Evolutionary conservation across 2,797 vertebrate genomes (phyloP), one percentile per base, ranked within the genome.

Genomic region (Gymnothorax javanicus): DNA sequence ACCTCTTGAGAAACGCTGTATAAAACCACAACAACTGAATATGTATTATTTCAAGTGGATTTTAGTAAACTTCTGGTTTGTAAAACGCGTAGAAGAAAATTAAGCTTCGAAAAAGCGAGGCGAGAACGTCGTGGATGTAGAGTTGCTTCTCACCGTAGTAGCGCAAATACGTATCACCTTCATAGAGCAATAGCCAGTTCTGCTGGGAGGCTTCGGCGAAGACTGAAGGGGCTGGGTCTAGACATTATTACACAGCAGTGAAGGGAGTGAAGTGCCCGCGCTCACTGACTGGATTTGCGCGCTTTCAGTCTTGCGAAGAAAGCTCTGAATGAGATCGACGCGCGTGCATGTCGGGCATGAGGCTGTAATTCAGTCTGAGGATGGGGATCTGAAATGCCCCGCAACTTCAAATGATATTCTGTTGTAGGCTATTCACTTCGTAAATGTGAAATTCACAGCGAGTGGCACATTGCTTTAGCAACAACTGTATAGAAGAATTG

Each of bases 201-300:
- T 82, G 84, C 43, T n/a, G 9, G 57, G 87, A 77, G 71, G 58
- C 17, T 9, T n/a, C 52, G 43, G 50, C 5, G 77, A 4, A 56
- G 71, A 56, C 5, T 33, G 27, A 15, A 27, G 59, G 23, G 79
- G 43, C 83, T 57, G 79, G 84, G 83, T 83, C 82, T 86, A 86
- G 82, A 86, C 81, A n/a, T 54, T 57, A 82, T 62, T 69, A 27
- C 62, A 67, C 33, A 71, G 60, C n/a, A n/a, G 82, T 15, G 52
- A 85, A n/a, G 82, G 17, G 52, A 85, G 43, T 33, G 57, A 15
- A 64, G 50, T 71, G 84, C 56, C 62, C 83, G 20, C 73, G 64
- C 25, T 52, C 33, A 25, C n/a, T 25, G 17, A 77, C 59, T 82
- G 23, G 52, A 7, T 52, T 85, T 33, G 50, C 84, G 27, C 27